These are phyloP conservation scores for Perithous albicinctus DNA, from an alignment of 2,888 invertebrate genomes.

Conservation along the genomic window DNA sequence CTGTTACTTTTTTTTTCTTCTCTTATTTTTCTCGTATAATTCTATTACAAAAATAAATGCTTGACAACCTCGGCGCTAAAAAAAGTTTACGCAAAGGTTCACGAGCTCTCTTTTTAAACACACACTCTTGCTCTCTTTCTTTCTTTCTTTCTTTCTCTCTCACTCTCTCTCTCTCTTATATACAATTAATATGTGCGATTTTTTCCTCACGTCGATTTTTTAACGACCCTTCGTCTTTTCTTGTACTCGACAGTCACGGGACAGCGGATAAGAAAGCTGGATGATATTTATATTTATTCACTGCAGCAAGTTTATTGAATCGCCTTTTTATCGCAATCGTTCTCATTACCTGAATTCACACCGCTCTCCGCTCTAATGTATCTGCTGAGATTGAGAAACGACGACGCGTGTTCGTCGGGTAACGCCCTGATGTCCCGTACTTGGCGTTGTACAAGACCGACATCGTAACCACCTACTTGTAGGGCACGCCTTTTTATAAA, in stretches of 20 bases:
- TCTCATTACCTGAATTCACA: slow-evolving; percentile 13
- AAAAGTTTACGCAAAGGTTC: slow-evolving; percentile 76
- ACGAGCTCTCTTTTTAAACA: slow-evolving; percentile 57
- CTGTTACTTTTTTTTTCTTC: slow-evolving; percentile 30
- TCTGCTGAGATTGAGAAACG: slow-evolving; percentile 44
- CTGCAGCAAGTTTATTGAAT: slow-evolving; percentile 33
- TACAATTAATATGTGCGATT: slow-evolving; percentile 47
- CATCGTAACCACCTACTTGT: slow-evolving; percentile 78
- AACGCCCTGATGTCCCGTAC: slow-evolving; percentile 21
- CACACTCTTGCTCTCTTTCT: slow-evolving; percentile 44
- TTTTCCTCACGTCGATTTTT: slow-evolving; percentile 30
- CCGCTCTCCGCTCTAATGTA: slow-evolving; percentile 49
- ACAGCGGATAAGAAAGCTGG: slow-evolving; percentile 18
- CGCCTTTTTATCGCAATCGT: neutral
- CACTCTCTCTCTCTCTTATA: slow-evolving; percentile 48
- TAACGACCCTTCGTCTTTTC: neutral
- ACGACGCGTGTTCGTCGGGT: slow-evolving; percentile 32
- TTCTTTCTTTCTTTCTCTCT: slow-evolving; percentile 26
- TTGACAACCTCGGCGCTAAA: slow-evolving; percentile 76
- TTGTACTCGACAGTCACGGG: slow-evolving; percentile 43
- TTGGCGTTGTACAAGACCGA: slow-evolving; percentile 27
- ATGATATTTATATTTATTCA: slow-evolving; percentile 10
- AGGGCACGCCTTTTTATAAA: slow-evolving; percentile 74
- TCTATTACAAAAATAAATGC: slow-evolving; percentile 81
- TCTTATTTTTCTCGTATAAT: slow-evolving; percentile 54